Conservation (phyloP, 2,797 vertebrate species). For the Bothrops alternatus region DNA sequence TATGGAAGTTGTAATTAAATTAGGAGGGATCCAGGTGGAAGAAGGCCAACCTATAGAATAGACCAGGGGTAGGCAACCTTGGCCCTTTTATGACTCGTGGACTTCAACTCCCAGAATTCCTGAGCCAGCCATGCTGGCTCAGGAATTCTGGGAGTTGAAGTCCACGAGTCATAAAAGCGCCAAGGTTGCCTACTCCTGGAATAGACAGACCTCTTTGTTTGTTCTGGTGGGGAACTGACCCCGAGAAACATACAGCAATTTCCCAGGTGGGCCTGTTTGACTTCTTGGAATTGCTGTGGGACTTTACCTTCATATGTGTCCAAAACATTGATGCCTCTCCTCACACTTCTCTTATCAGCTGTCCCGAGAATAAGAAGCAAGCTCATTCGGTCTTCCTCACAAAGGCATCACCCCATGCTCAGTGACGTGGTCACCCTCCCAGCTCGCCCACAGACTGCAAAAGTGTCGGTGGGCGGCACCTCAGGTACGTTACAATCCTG, state of each 20-base stretch:
- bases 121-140: too few species aligned
- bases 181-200: too few species aligned
- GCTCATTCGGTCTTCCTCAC: conserved; percentile 36
- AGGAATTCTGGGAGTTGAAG: too few species aligned
- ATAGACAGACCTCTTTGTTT: not conserved
- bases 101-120: too few species aligned
- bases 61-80: too few species aligned
- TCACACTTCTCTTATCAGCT: not conserved
- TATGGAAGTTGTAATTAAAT: not conserved
- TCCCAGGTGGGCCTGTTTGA: not conserved
- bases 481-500: conserved; percentile 57
- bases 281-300: not conserved
- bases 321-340: not conserved
- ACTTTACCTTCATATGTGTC: not conserved
- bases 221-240: not conserved
- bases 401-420: conserved; percentile 6
- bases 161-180: too few species aligned
- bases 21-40: not conserved
- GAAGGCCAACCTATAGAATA: not conserved
- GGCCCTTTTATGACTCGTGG: too few species aligned
- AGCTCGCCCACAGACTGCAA: conserved; percentile 61
- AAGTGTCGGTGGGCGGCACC: conserved; percentile 39
- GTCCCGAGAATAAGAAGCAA: conserved; percentile 27
- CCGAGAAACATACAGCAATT: not conserved
- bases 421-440: not conserved